Base-by-base conservation (phyloP, 37 sponge, comb jelly and placozoan genomes). In the Oopsacas minuta region DNA sequence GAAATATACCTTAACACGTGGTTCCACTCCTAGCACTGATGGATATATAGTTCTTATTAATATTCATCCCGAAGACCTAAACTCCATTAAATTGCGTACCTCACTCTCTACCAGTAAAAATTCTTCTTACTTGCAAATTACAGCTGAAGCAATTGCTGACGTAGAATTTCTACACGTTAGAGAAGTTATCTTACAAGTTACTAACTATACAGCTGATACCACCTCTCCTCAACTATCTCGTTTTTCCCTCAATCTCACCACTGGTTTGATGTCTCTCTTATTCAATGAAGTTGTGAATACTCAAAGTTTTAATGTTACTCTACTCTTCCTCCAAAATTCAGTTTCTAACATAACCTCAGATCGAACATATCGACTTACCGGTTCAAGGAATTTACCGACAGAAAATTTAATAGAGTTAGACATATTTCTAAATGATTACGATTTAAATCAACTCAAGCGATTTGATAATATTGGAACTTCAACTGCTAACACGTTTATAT, bases 251-350 rank as follows among this genome's bases (percentile, higher is more conserved):
- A 86, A 95, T 81, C 84, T 92, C 82, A 37, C 81, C 15, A 81
- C 83, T 52, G n/a, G 53, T 1, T 69, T 52, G 23, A 42, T 95
- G 0, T 38, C 36, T 0, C 88, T 95, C 35, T 89, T 91, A 37
- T 95, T 95, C 86, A 86, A 85, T 88, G 96, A 95, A 88, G 91
- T 92, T 38, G 89, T 95, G 10, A 85, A 91, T 83, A 88, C 83
- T 1, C 52, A 85, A 35, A 81, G 85, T 10, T 83, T 91, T 17
- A 69, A 37, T 35, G 36, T 87, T 0, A 52, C 83, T 17, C 36
- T 81, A 25, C 46, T 95, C 20, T 83, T 52, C 52, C 8, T 93
- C 17, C 89, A 91, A 52, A 75, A 89, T 51, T 36, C 89, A 25
- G 1, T 25, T 32, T 25, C 83, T 36, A 82, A 38, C 39, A 28